A percentile compares a stretch with the other conserved stretches of the same genome.
phyloP scores from a whole-genome alignment of 2,113 vertebrate genomes.

The Apaloderma vittatum region DNA sequence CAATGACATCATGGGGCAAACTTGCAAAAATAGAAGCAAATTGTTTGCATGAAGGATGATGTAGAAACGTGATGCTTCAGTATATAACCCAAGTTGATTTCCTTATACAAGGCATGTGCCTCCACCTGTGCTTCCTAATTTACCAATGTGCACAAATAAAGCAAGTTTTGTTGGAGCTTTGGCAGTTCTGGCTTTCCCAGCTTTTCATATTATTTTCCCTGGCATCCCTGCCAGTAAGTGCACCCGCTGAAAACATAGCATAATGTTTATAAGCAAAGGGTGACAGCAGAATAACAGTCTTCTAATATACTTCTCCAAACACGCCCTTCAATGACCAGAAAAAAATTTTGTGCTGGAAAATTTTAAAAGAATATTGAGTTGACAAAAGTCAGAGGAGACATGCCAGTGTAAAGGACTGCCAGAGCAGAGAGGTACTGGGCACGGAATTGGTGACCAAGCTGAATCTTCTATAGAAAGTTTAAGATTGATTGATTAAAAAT shows the following conservation, averaged over 20 bases:
- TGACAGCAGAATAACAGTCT: background rate
- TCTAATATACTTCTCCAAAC: background rate
- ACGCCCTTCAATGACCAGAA: background rate
- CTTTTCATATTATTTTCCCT: background rate
- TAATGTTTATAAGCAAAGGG: background rate
- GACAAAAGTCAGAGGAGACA: accelerated
- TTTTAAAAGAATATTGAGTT: background rate
- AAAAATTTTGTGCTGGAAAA: background rate
- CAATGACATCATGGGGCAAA: background rate
- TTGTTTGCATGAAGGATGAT: background rate
- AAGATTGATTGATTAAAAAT: background rate
- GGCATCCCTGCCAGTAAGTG: background rate
- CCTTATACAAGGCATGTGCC: background rate
- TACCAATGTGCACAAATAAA: background rate
- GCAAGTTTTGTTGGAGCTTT: background rate
- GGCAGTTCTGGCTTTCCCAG: background rate
- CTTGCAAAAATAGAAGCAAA: background rate
- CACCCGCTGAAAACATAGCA: background rate
- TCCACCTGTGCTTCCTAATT: background rate
- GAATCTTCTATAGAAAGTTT: background rate
- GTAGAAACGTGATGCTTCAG: background rate
- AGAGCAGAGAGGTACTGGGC: background rate
- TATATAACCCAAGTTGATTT: background rate
- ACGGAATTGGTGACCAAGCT: background rate
- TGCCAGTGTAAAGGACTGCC: background rate